Percentiles rank a stretch among this genome's conserved stretches.
These are phyloP conservation scores for Fringilla coelebs DNA, from an alignment of 2,797 vertebrate species.

Conservation along the genomic window DNA sequence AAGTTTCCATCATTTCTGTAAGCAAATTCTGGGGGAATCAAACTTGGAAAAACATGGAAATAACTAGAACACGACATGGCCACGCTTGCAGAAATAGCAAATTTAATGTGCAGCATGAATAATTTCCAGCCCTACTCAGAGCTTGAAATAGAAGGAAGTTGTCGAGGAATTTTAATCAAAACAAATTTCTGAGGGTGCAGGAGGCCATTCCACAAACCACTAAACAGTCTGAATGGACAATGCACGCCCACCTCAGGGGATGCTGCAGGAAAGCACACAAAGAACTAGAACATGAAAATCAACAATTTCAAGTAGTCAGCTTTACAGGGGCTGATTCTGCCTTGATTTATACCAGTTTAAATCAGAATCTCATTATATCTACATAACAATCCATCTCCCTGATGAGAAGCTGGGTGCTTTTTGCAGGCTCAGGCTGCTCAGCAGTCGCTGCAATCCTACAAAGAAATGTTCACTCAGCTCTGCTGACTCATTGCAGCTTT, in stretches of 20 bases:
- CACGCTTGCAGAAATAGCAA: background rate
- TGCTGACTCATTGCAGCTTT: background rate
- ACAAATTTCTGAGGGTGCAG: background rate
- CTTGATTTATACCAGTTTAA: background rate
- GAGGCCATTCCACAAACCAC: background rate
- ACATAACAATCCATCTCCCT: background rate
- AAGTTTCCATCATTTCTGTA: background rate
- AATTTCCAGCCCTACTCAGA: conserved; percentile 34
- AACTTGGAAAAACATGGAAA: background rate
- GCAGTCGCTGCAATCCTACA: background rate
- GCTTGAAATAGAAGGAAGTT: conserved; percentile 14
- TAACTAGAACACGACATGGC: background rate
- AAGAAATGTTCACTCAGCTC: background rate
- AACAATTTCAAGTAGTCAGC: background rate
- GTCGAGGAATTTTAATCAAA: conserved; percentile 43
- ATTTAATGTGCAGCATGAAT: conserved; percentile 23
- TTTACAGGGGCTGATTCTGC: background rate
- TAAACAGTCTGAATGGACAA: background rate
- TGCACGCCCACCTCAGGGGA: background rate
- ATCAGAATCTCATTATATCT: background rate
- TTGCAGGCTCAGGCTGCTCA: background rate
- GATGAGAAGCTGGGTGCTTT: fast-evolving
- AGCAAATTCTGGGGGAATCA: background rate
- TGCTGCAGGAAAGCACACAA: background rate
- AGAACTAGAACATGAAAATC: background rate